Percentiles rank a stretch among this genome's conserved stretches.
Conservation (phyloP, 2,888 invertebrate species). For the Scaptomyza cyrtandrae region DNA sequence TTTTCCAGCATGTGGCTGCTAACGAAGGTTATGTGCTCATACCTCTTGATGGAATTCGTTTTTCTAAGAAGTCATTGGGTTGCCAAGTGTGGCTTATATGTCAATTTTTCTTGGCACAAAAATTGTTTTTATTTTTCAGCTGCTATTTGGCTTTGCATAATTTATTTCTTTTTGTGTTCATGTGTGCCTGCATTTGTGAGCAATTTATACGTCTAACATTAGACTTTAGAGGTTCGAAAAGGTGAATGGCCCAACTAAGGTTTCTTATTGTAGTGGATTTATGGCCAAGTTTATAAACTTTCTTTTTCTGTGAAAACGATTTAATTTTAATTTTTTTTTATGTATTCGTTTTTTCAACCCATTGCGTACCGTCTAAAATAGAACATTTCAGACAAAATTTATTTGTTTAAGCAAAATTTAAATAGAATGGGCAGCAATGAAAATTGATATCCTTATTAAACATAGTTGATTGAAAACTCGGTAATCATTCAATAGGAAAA, state of each 20-base stretch:
- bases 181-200: not conserved
- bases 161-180: slow-evolving; percentile 15
- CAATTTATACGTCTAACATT: not conserved
- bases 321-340: too few species aligned
- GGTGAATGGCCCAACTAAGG: not conserved
- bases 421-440: slow-evolving; percentile 11
- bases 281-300: too few species aligned
- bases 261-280: not conserved
- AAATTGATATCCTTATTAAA: slow-evolving; percentile 28
- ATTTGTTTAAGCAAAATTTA: not conserved
- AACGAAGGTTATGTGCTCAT: not conserved
- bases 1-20: slow-evolving; percentile 1
- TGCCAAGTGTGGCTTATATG: not conserved
- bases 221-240: not conserved
- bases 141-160: slow-evolving; percentile 22
- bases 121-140: slow-evolving; percentile 11
- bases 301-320: too few species aligned
- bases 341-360: too few species aligned
- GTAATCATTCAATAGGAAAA: slow-evolving; percentile 53
- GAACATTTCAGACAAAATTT: not conserved
- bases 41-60: not conserved
- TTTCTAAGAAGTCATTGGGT: not conserved
- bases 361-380: not conserved
- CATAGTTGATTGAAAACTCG: slow-evolving; percentile 64
- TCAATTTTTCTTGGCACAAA: not conserved